Percentiles rank a stretch among this genome's conserved stretches.
phyloP scores from a whole-genome alignment of 1,140 invertebrate species.

The Tetramorium parvispinum region DNA sequence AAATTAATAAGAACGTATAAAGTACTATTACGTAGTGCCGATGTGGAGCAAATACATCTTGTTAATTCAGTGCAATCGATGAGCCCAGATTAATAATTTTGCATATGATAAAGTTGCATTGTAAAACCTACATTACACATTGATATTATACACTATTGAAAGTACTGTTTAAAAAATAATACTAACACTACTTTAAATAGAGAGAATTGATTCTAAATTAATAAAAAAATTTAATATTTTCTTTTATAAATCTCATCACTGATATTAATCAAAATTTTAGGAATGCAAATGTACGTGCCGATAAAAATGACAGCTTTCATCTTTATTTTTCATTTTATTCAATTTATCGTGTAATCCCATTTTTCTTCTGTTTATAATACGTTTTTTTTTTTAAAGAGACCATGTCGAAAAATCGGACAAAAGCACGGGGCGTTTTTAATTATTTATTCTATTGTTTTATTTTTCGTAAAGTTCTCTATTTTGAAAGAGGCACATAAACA shows the following conservation, averaged over 20 bases:
- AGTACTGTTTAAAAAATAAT: not conserved
- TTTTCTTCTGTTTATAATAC: not conserved
- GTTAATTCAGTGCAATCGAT: conserved; percentile 19
- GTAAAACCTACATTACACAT: not conserved
- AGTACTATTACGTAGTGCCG: not conserved
- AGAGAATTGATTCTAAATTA: not conserved
- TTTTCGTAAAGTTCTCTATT: conserved; percentile 19
- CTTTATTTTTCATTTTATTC: not conserved
- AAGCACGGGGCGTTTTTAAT: conserved; percentile 11
- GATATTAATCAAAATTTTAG: not conserved
- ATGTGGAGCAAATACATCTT: not conserved
- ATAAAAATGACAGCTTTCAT: conserved; percentile 10
- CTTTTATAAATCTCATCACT: not conserved
- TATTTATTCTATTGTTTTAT: conserved; percentile 31
- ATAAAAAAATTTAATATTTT: not conserved
- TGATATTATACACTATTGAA: not conserved
- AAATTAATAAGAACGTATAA: not conserved
- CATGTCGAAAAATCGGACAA: not conserved
- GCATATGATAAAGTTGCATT: too few relatives aligned
- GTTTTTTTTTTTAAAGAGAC: not conserved
- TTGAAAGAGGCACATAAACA: conserved; percentile 12
- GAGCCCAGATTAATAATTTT: not conserved
- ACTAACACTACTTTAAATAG: not conserved
- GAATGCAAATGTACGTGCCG: not conserved
- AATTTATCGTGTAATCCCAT: conserved; percentile 13